Percentiles rank a stretch among this genome's conserved stretches.
Evolutionary conservation across 2,888 invertebrate species (phyloP).

Genomic region (Dyspetes luteomarginatus): DNA sequence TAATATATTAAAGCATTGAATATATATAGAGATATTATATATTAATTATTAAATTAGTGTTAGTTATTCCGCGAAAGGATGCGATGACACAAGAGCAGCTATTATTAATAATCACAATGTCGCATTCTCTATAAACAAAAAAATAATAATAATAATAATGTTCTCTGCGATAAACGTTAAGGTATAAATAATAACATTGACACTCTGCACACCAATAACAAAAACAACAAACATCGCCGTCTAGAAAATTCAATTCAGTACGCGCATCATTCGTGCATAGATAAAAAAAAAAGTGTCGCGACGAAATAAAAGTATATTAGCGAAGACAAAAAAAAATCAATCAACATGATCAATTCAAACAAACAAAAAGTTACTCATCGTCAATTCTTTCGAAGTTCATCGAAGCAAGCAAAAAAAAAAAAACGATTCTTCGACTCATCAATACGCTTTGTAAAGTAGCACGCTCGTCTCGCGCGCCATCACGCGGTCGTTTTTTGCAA

Average conservation of each 20-base stretch:
- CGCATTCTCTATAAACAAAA: constrained; percentile 69
- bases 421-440: constrained; percentile 53
- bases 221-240: constrained; percentile 65
- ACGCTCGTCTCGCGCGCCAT: too few species aligned
- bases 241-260: constrained; percentile 65
- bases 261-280: constrained; percentile 70
- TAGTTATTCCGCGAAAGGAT: constrained; percentile 72
- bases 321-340: constrained; percentile 2
- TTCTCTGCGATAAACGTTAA: constrained; percentile 63
- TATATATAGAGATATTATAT: constrained; percentile 76
- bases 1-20: constrained; percentile 78
- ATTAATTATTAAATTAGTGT: constrained; percentile 72
- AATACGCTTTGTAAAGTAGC: too few species aligned
- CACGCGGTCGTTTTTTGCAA: too few species aligned
- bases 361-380: constrained; percentile 72
- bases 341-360: constrained; percentile 42
- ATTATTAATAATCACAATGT: constrained; percentile 75
- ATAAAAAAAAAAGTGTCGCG: constrained; percentile 73
- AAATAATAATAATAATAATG: too few species aligned
- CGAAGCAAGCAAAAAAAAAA: constrained; percentile 53
- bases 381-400: constrained; percentile 66
- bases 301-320: constrained; percentile 24
- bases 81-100: constrained; percentile 74
- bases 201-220: constrained; percentile 52
- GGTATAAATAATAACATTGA: constrained; percentile 47